These are phyloP conservation scores for Cerceris rybyensis DNA, from an alignment of 2,888 invertebrate genomes.

Conservation along the genomic window DNA sequence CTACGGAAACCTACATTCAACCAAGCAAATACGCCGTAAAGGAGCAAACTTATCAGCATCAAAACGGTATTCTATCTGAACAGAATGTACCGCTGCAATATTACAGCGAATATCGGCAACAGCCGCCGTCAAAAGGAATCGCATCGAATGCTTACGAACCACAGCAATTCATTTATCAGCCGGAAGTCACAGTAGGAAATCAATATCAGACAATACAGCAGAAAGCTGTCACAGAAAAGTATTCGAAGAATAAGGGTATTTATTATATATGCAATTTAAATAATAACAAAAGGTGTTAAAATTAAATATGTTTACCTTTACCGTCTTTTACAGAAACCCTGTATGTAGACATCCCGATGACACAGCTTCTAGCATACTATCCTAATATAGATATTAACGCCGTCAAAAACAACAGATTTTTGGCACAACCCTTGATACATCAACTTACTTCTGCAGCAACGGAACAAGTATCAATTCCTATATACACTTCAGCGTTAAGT, in stretches of 20 bases:
- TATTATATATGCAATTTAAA: too few species aligned
- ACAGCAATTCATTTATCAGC: conserved; percentile 70
- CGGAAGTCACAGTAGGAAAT: conserved; percentile 74
- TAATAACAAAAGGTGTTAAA: too few species aligned
- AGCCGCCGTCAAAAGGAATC: conserved; percentile 50
- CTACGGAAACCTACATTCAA: conserved; percentile 66
- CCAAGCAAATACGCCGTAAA: conserved; percentile 63
- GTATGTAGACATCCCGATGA: conserved; percentile 75
- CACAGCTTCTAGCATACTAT: conserved; percentile 74
- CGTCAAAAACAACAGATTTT: conserved; percentile 8
- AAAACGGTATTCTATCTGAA: conserved; percentile 43
- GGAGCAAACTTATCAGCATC: conserved; percentile 66
- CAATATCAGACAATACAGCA: conserved; percentile 73
- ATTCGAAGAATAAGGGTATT: conserved; percentile 70
- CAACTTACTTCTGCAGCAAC: conserved; percentile 59
- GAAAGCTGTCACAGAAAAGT: conserved; percentile 71
- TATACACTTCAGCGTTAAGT: conserved; percentile 68
- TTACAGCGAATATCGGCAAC: conserved; percentile 64
- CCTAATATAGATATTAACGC: conserved; percentile 65
- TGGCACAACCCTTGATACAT: conserved; percentile 58
- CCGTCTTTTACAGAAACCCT: conserved; percentile 61
- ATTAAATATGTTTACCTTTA: not conserved
- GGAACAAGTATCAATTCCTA: conserved; percentile 70
- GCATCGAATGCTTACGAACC: conserved; percentile 52
- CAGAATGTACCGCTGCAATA: conserved; percentile 57